Conservation (phyloP, 2,797 vertebrate genomes). For the Nasua narica region DNA sequence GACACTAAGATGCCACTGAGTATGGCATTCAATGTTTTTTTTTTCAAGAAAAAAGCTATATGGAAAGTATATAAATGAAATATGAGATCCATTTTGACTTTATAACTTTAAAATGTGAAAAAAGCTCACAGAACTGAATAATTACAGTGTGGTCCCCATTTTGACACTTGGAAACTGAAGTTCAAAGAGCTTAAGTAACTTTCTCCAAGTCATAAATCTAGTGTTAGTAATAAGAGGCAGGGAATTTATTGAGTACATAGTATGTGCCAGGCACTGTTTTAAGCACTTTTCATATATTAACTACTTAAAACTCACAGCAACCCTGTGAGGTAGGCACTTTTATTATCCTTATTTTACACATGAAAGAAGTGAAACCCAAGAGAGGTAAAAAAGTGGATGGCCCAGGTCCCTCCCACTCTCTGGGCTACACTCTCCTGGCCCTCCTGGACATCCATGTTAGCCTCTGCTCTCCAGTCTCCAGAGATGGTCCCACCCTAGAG, state of each 20-base stretch:
- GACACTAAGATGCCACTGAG: neutral
- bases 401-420: rapidly evolving
- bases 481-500: neutral
- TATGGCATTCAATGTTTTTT: neutral
- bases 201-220: neutral
- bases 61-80: neutral
- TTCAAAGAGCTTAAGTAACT: neutral
- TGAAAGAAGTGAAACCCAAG: neutral
- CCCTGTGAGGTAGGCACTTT: neutral
- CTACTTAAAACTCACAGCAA: neutral
- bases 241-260: neutral
- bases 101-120: neutral
- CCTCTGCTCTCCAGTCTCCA: neutral
- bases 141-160: neutral
- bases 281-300: neutral
- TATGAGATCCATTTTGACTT: neutral
- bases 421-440: neutral
- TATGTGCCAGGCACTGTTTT: neutral
- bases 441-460: neutral
- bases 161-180: neutral
- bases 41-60: neutral
- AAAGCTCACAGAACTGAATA: neutral
- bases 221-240: neutral
- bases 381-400: neutral
- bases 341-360: neutral